Conservation (phyloP, 2,888 invertebrate genomes). For the Melanostoma mellinum region DNA sequence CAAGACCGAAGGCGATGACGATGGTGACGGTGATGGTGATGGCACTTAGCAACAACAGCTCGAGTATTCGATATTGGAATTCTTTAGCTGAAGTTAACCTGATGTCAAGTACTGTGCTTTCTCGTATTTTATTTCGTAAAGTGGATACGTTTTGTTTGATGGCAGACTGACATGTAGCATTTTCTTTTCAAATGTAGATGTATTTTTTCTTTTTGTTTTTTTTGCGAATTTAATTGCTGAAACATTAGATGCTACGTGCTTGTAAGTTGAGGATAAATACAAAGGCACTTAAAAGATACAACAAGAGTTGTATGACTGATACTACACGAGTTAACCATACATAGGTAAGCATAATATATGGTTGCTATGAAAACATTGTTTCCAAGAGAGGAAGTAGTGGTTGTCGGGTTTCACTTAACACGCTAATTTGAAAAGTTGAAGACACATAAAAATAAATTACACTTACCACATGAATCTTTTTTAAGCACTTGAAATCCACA, state of each 20-base stretch:
- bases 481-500: no score
- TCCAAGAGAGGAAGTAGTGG: no score
- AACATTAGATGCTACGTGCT: conserved; percentile 40
- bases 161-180: conserved; percentile 18
- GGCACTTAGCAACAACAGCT: conserved; percentile 12
- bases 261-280: conserved; percentile 10
- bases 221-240: conserved; percentile 41
- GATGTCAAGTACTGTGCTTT: conserved; percentile 20
- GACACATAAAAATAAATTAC: no score
- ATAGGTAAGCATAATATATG: no score
- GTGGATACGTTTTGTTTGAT: conserved; percentile 43
- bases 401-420: no score
- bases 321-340: no score
- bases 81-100: conserved; percentile 40
- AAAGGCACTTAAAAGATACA: no score
- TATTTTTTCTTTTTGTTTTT: conserved; percentile 3
- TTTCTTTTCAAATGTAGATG: conserved; percentile 3
- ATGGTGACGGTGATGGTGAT: background rate
- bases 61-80: conserved; percentile 46
- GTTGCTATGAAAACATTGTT: no score
- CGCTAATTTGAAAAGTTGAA: no score
- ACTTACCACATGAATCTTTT: no score
- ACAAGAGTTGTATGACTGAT: no score
- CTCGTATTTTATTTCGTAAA: conserved; percentile 31
- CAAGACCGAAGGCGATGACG: conserved; percentile 16